These are phyloP conservation scores for Limenitis camilla DNA, from an alignment of 2,888 invertebrate species.

Conservation along the genomic window DNA sequence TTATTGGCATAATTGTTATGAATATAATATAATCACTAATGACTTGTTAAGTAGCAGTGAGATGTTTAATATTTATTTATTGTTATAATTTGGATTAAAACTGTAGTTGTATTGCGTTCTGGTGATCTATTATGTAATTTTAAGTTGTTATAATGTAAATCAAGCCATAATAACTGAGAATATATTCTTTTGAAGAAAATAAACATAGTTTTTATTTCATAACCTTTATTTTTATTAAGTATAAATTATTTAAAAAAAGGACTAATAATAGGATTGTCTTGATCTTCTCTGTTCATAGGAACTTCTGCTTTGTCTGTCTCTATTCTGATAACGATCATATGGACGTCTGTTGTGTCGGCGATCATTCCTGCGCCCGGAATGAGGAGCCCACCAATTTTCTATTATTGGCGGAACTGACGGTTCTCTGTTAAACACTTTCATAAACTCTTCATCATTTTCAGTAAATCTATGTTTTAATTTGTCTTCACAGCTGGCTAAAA, in stretches of 20 bases:
- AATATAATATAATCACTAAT: conserved; percentile 55
- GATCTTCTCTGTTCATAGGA: conserved; percentile 15
- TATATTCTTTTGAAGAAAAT: conserved; percentile 70
- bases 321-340: conserved; percentile 34
- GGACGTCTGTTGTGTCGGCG: conserved; percentile 41
- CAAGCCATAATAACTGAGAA: conserved; percentile 75
- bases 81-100: conserved; percentile 58
- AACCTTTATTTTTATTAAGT: conserved; percentile 8
- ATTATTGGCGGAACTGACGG: conserved; percentile 73
- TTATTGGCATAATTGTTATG: conserved; percentile 70
- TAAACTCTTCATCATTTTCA: conserved; percentile 77
- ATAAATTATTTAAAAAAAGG: not conserved
- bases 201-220: conserved; percentile 35
- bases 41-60: conserved; percentile 71
- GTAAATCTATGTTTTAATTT: conserved; percentile 77
- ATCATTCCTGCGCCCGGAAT: conserved; percentile 44
- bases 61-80: conserved; percentile 67
- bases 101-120: conserved; percentile 68
- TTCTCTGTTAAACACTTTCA: conserved; percentile 58
- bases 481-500: conserved; percentile 76
- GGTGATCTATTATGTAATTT: conserved; percentile 71
- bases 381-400: conserved; percentile 69
- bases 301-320: conserved; percentile 28
- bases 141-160: conserved; percentile 75
- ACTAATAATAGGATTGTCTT: conserved; percentile 9